phyloP scores from a whole-genome alignment of 2,888 invertebrate species.

The Ichneumon xanthorius region DNA sequence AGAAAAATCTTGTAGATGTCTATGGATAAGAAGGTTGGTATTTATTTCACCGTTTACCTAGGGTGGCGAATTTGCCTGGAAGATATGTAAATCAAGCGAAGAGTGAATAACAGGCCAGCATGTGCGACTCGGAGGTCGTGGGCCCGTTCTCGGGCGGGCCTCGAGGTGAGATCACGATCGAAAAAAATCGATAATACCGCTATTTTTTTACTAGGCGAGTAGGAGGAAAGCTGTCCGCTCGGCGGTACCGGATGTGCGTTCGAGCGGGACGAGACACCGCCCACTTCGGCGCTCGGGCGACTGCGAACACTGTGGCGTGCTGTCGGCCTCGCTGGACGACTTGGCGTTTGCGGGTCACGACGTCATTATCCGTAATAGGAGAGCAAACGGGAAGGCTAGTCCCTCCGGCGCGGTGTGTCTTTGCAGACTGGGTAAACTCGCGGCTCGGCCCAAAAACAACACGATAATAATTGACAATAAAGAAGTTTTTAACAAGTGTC shows the following conservation, averaged over 20 bases:
- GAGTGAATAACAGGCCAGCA: constrained; percentile 76
- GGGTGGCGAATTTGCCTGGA: constrained; percentile 38
- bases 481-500: constrained; percentile 56
- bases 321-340: constrained; percentile 12
- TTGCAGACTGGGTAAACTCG: constrained; percentile 24
- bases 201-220: constrained; percentile 81
- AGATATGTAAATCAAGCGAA: constrained; percentile 78
- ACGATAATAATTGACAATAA: constrained; percentile 70
- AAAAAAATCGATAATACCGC: constrained; percentile 79
- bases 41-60: not conserved
- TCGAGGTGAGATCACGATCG: constrained; percentile 72
- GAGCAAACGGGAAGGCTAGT: constrained; percentile 72
- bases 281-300: constrained; percentile 22
- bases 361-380: constrained; percentile 72
- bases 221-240: constrained; percentile 67
- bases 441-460: not conserved
- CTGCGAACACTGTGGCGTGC: constrained; percentile 6
- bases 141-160: constrained; percentile 18
- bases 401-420: not conserved
- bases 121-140: constrained; percentile 72
- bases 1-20: no score
- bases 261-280: constrained; percentile 37
- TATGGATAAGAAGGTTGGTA: no score
- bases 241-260: constrained; percentile 57
- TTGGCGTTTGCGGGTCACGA: constrained; percentile 43